Percentiles rank a stretch among this genome's conserved stretches.
phyloP scores from a whole-genome alignment of 2,113 vertebrate species.

The Pluvialis apricaria region DNA sequence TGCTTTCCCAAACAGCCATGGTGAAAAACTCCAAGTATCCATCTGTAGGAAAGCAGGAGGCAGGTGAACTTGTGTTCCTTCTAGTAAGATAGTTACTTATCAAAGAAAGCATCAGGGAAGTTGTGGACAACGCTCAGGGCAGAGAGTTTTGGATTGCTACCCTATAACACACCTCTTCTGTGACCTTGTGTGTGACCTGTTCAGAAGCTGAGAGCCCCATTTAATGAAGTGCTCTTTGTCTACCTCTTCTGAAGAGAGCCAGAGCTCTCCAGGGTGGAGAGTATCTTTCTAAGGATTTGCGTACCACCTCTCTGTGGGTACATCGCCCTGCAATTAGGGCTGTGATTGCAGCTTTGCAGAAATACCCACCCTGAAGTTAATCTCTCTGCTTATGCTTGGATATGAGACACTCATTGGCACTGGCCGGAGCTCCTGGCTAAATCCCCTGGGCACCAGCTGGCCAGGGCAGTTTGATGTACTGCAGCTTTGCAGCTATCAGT shows the following conservation, averaged over 20 bases:
- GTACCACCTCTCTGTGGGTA: background rate
- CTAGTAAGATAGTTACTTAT: background rate
- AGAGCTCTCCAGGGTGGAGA: background rate
- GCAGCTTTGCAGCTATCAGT: background rate
- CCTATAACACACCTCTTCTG: background rate
- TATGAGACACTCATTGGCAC: background rate
- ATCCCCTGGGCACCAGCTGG: background rate
- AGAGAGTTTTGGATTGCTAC: background rate
- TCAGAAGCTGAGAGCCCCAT: background rate
- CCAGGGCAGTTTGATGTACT: background rate
- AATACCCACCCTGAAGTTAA: background rate
- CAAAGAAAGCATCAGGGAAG: background rate
- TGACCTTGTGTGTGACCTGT: background rate
- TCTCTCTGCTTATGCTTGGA: background rate
- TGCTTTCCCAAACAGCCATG: background rate
- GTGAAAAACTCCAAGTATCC: background rate
- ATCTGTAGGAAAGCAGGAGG: background rate
- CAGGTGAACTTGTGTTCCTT: background rate
- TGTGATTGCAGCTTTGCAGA: background rate
- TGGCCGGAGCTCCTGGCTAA: background rate
- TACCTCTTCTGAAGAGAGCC: background rate
- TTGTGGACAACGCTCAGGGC: background rate
- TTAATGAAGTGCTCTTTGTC: background rate
- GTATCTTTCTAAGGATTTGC: background rate
- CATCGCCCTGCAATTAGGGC: background rate